Percentiles rank a stretch among this genome's conserved stretches.
Conservation (phyloP, 2,888 invertebrate species). For the Diarsia dahlii region DNA sequence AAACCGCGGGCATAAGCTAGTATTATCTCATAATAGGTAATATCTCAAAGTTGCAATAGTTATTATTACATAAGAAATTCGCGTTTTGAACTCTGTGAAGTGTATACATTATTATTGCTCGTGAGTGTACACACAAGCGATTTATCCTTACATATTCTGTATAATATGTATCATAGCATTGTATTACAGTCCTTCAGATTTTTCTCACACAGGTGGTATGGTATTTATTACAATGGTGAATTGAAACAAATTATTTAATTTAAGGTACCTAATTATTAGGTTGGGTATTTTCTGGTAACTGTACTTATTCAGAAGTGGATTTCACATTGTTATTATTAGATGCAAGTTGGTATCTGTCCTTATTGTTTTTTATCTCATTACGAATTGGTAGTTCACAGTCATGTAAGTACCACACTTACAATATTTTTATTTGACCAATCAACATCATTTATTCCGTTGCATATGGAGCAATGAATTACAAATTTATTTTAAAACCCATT, state of each 20-base stretch:
- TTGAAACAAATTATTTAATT: constrained; percentile 22
- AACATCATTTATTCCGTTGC: not conserved
- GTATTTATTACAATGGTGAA: constrained; percentile 48
- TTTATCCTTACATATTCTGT: constrained; percentile 47
- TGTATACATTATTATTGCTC: too few relatives aligned
- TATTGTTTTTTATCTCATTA: not conserved
- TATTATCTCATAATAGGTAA: too few relatives aligned
- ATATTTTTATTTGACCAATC: not conserved
- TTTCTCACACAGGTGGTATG: constrained; percentile 46
- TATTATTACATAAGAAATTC: too few relatives aligned
- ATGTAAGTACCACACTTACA: not conserved
- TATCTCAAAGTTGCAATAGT: too few relatives aligned
- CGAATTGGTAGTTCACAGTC: not conserved
- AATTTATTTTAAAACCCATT: not conserved
- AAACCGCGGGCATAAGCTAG: too few relatives aligned
- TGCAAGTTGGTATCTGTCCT: not conserved
- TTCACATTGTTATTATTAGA: not conserved
- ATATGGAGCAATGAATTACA: not conserved
- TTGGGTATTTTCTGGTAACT: not conserved
- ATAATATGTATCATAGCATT: constrained; percentile 46
- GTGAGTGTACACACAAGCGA: constrained; percentile 27
- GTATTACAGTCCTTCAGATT: constrained; percentile 49
- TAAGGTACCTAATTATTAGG: constrained; percentile 22
- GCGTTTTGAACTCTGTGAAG: too few relatives aligned
- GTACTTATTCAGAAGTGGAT: not conserved